These are phyloP conservation scores for Cyclargus thomasi DNA, from an alignment of 1,140 invertebrate species.

Conservation along the genomic window DNA sequence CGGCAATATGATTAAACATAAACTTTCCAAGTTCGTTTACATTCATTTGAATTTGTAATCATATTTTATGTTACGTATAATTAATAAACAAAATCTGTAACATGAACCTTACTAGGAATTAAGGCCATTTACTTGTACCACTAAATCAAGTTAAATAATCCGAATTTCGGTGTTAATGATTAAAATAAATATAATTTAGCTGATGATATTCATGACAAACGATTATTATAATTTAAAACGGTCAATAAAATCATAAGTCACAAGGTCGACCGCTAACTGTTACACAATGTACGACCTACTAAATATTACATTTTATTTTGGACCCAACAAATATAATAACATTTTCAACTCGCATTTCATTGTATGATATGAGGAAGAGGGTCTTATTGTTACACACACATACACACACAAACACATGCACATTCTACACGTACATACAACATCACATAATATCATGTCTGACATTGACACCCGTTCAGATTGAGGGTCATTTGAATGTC, in stretches of 20 bases:
- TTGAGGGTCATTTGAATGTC: background rate
- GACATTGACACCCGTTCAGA: background rate
- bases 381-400: too few relatives aligned
- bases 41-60: too few relatives aligned
- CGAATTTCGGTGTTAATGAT: too few relatives aligned
- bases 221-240: background rate
- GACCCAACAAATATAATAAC: background rate
- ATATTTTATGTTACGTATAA: too few relatives aligned
- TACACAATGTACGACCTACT: background rate
- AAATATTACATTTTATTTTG: background rate
- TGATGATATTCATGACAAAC: background rate
- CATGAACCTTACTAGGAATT: too few relatives aligned
- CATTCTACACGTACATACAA: background rate
- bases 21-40: too few relatives aligned
- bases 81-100: too few relatives aligned
- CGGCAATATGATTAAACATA: too few relatives aligned
- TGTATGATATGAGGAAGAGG: background rate
- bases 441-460: background rate
- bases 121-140: too few relatives aligned
- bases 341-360: too few relatives aligned
- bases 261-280: background rate
- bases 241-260: background rate
- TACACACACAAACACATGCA: too few relatives aligned
- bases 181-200: background rate
- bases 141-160: too few relatives aligned